Conservation (phyloP, 2,113 vertebrate genomes). For the Verasper variegatus region DNA sequence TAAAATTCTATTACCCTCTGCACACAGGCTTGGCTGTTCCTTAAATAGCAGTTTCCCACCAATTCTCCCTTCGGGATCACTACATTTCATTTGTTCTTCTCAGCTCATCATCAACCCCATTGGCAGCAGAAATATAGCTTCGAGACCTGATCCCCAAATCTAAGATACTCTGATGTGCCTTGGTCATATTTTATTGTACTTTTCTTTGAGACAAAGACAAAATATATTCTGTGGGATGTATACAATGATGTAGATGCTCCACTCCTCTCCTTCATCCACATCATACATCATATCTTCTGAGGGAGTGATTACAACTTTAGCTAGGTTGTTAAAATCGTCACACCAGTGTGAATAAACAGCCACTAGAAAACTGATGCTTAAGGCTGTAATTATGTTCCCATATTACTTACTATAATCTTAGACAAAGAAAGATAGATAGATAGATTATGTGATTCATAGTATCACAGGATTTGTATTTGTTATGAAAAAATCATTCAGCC, state of each 20-base stretch:
- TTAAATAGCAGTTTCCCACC: constrained; percentile 23
- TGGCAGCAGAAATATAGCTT: not conserved
- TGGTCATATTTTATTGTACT: not conserved
- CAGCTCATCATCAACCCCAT: constrained; percentile 25
- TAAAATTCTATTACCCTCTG: constrained; percentile 20
- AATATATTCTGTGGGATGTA: not conserved
- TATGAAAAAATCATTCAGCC: not conserved
- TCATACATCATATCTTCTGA: too few relatives aligned
- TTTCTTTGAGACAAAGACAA: not conserved
- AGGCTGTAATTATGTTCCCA: too few relatives aligned
- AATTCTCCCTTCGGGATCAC: constrained; percentile 5
- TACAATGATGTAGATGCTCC: too few relatives aligned
- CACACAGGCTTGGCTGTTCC: constrained; percentile 3
- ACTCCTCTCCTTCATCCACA: too few relatives aligned
- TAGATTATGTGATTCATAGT: too few relatives aligned
- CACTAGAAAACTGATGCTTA: too few relatives aligned
- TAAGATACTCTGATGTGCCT: not conserved
- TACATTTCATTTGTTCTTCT: constrained; percentile 10
- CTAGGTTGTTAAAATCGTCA: too few relatives aligned
- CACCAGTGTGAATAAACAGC: too few relatives aligned
- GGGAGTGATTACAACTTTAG: too few relatives aligned
- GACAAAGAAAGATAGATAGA: not conserved
- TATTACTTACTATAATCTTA: not conserved
- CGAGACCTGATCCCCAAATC: too few relatives aligned
- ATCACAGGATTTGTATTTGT: not conserved